phyloP scores from a whole-genome alignment of 2,888 invertebrate species.

The Plebejus anna region DNA sequence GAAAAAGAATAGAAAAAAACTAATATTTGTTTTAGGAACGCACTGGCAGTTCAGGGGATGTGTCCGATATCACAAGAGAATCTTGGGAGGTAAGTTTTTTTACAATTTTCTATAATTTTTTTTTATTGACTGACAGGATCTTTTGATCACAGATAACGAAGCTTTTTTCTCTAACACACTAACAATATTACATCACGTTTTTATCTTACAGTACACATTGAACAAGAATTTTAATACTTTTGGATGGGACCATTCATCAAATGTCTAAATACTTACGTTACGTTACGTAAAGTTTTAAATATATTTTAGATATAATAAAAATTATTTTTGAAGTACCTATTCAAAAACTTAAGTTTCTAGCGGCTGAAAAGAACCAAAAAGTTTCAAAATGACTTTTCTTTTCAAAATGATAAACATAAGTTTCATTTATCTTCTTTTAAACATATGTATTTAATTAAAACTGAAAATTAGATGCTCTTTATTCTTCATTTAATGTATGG shows the following conservation, averaged over 20 bases:
- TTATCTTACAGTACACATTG: constrained; percentile 73
- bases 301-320: too few relatives aligned
- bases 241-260: background rate
- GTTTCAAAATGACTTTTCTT: background rate
- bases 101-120: constrained; percentile 30
- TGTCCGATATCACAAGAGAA: constrained; percentile 90
- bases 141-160: constrained; percentile 50
- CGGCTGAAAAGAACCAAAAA: background rate
- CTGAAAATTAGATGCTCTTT: too few relatives aligned
- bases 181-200: constrained; percentile 57
- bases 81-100: constrained; percentile 93
- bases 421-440: background rate
- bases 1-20: background rate
- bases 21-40: constrained; percentile 64
- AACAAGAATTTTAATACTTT: constrained; percentile 50
- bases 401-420: background rate
- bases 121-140: constrained; percentile 38
- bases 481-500: constrained; percentile 6
- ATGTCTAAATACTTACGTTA: background rate
- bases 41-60: constrained; percentile 85
- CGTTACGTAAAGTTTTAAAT: too few relatives aligned
- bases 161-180: constrained; percentile 54
- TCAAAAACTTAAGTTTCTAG: background rate
- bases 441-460: too few relatives aligned
- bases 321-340: background rate